Conservation (phyloP, 2,888 invertebrate genomes). For the Heliconius ismenius region DNA sequence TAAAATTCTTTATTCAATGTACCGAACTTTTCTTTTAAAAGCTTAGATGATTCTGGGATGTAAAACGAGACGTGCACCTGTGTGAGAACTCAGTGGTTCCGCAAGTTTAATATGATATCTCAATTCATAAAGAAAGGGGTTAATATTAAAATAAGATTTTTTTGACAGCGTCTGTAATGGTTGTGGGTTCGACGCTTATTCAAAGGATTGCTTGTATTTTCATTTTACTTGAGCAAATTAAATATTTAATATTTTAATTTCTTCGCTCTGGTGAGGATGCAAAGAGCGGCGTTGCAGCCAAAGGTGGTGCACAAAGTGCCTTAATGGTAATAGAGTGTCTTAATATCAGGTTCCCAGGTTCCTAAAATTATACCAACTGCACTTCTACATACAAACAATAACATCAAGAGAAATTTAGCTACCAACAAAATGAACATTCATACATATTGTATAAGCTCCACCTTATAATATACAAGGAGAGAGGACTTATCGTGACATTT, state of each 20-base stretch:
- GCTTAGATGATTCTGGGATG: conserved; percentile 44
- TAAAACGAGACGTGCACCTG: conserved; percentile 55
- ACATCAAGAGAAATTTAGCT: conserved; percentile 4
- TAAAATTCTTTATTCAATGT: background rate
- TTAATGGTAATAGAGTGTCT: background rate
- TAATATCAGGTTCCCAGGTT: background rate
- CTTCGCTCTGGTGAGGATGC: background rate
- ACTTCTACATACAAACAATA: background rate
- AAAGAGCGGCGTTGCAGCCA: background rate
- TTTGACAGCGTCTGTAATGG: background rate
- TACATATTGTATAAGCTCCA: conserved; percentile 8
- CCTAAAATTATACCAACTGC: background rate
- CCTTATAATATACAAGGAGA: conserved; percentile 31
- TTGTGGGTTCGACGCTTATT: too few species aligned
- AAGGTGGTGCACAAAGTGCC: background rate
- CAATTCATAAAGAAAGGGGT: conserved; percentile 23
- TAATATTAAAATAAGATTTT: background rate
- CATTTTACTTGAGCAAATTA: too few species aligned
- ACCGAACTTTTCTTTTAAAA: background rate
- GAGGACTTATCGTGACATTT: conserved; percentile 38
- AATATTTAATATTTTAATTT: too few species aligned
- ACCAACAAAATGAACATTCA: background rate
- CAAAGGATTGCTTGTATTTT: background rate
- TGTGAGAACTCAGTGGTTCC: conserved; percentile 54
- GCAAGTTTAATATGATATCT: conserved; percentile 50